Evolutionary conservation across 1,140 invertebrate genomes (phyloP).

Genomic region (Drosophila albomicans): DNA sequence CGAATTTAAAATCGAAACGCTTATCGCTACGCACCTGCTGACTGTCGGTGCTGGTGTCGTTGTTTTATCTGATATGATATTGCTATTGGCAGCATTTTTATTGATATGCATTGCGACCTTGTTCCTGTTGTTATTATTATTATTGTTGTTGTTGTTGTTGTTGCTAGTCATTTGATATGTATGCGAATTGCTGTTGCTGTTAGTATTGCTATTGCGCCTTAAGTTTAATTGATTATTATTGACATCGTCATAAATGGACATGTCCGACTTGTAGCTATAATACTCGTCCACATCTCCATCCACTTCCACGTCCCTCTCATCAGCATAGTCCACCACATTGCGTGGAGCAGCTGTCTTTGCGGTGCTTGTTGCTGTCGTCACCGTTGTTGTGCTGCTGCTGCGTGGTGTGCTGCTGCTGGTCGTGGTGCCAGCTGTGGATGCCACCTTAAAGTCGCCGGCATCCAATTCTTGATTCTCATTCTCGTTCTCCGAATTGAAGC

Average conservation of each 20-base stretch:
- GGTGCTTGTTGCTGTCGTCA: conserved; percentile 34
- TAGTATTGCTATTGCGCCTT: conserved; percentile 64
- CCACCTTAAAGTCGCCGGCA: conserved; percentile 65
- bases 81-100: conserved; percentile 47
- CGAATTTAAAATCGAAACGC: neutral
- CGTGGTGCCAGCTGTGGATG: conserved; percentile 43
- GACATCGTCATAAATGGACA: conserved; percentile 81
- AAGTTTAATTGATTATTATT: conserved; percentile 84
- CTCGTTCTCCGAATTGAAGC: conserved; percentile 70
- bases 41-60: conserved; percentile 16
- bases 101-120: conserved; percentile 67
- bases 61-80: conserved; percentile 62
- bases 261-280: conserved; percentile 72
- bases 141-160: conserved; percentile 42
- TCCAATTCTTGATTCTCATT: conserved; percentile 65
- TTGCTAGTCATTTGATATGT: conserved; percentile 80
- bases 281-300: conserved; percentile 60
- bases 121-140: conserved; percentile 28
- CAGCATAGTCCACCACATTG: conserved; percentile 45
- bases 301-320: conserved; percentile 18
- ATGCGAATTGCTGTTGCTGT: conserved; percentile 59
- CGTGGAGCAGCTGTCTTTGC: conserved; percentile 3
- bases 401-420: neutral
- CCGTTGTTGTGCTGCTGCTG: conserved; percentile 19
- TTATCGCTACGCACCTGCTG: conserved; percentile 50